phyloP scores from a whole-genome alignment of 1,140 invertebrate species.

The Calephelis virginiensis region DNA sequence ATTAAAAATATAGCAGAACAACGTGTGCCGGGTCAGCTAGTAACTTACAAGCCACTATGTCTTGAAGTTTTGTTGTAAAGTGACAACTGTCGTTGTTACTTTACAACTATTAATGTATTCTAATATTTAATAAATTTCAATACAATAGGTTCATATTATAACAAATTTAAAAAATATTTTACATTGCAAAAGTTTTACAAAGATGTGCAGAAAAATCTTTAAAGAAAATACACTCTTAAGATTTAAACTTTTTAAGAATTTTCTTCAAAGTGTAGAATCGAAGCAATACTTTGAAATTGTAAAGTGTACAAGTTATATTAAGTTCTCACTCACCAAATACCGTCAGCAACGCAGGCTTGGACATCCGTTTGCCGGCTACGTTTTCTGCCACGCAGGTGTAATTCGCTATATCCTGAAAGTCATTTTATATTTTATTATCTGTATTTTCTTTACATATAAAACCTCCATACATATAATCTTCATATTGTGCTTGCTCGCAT shows the following conservation, averaged over 20 bases:
- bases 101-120: too few species aligned
- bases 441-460: background rate
- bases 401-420: conserved; percentile 91
- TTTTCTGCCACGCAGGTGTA: conserved; percentile 98
- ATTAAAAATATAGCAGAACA: too few species aligned
- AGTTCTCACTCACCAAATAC: conserved; percentile 88
- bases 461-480: too few species aligned
- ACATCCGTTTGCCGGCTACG: conserved; percentile 91
- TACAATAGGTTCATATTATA: too few species aligned
- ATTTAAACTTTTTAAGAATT: background rate
- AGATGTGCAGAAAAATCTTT: background rate
- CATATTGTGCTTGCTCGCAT: too few species aligned
- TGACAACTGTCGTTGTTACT: too few species aligned
- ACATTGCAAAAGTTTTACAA: too few species aligned
- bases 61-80: too few species aligned
- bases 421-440: conserved; percentile 26
- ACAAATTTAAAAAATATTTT: too few species aligned
- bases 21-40: too few species aligned
- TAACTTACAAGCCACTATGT: too few species aligned
- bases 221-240: conserved; percentile 3
- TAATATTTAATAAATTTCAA: too few species aligned
- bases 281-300: conserved; percentile 4
- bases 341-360: conserved; percentile 91
- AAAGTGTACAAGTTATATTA: conserved; percentile 11
- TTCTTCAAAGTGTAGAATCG: background rate